A percentile compares a stretch with the other conserved stretches of the same genome.
Evolutionary conservation across 92 coral and sea anemone genomes (phyloP).

Genomic region (Palythoa heliodiscus): DNA sequence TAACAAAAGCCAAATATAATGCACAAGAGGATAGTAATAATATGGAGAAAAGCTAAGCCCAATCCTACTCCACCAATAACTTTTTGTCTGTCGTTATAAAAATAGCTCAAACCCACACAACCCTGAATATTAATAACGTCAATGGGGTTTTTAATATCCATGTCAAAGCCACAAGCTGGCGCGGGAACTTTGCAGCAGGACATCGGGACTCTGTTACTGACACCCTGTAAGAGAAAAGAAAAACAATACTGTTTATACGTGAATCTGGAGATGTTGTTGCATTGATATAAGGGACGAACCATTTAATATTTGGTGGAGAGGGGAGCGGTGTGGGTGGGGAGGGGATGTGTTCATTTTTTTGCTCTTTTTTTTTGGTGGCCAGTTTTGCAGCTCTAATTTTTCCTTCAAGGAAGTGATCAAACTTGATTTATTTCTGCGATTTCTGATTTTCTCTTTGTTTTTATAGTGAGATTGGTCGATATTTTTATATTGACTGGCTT

Average conservation of each 20-base stretch:
- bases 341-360: too few species aligned
- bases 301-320: too few species aligned
- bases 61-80: constrained; percentile 95
- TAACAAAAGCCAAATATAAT: constrained; percentile 79
- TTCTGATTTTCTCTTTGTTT: too few species aligned
- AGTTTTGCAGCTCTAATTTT: too few species aligned
- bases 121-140: constrained; percentile 95
- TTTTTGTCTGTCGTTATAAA: constrained; percentile 69
- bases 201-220: constrained; percentile 78
- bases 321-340: too few species aligned
- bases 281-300: too few species aligned
- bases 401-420: too few species aligned
- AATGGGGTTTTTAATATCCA: constrained; percentile 96
- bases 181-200: constrained; percentile 94
- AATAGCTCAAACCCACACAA: constrained; percentile 86
- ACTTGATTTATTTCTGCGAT: too few species aligned
- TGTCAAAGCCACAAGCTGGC: constrained; percentile 88
- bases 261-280: not conserved
- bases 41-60: constrained; percentile 81
- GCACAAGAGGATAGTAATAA: constrained; percentile 70
- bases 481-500: too few species aligned
- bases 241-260: not conserved
- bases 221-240: constrained; percentile 60
- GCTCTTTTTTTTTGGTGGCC: too few species aligned
- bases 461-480: too few species aligned